Evolutionary conservation across 1,140 invertebrate genomes (phyloP), one percentile per base, ranked within the genome.

Genomic region (Leguminivora glycinivorella): DNA sequence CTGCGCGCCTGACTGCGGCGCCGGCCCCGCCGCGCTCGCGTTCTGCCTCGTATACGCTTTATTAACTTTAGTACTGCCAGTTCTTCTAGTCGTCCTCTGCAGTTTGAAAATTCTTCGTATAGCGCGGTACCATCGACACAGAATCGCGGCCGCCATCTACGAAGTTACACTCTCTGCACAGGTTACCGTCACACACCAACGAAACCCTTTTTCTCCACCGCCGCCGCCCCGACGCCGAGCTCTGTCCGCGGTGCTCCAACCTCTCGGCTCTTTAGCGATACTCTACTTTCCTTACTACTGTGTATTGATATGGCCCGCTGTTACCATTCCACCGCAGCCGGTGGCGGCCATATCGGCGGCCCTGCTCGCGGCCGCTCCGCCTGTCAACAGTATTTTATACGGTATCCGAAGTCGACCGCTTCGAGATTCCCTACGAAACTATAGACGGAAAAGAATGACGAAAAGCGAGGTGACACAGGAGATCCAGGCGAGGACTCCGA

Each of bases 71-170:
- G 82, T 95, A 0, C 78, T 96, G 25, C 96, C 96, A 4, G 93
- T 94, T 0, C 84, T 93, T 10, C 88, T 96, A 14, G 94, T 96
- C 19, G 93, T 96, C 2, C 91, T 94, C 24, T 96, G 95, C 83
- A 97, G 96, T 82, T 83, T 96, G 22, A 95, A 94, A 83, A 95
- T 96, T 19, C 91, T 96, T 56, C 94, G 95, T 74, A 97, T 97
- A 72, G 96, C 96, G 0, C 92, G 96, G 0, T 96, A 96, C 81
- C 96, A 97, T 83, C 92, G 96, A 4, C 96, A 97, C 83, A 93
- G 96, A 26, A 97, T 97, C 68, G 96, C 96, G 17, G 95, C 96
- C 26, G 96, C 96, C 5, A 96, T 97, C 73, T 97, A 96, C 86
- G 95, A 97, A 89, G 96, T 97, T 5, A 96, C 96, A 0, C 83